These are phyloP conservation scores for Eudemis profundana DNA, from an alignment of 2,888 invertebrate species.

Conservation along the genomic window DNA sequence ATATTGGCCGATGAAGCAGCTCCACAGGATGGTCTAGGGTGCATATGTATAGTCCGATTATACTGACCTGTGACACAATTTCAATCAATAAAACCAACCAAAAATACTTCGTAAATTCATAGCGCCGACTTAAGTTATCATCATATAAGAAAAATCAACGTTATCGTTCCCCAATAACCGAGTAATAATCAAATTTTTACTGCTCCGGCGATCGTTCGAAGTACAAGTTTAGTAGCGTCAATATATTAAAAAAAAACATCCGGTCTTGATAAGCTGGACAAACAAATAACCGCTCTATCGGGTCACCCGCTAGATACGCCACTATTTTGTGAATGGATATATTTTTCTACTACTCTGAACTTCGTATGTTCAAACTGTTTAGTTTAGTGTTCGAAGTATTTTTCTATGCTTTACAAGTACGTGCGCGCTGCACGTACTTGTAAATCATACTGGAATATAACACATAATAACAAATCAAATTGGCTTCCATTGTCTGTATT, in stretches of 20 bases:
- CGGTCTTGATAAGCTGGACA: conserved; percentile 84
- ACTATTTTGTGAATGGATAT: conserved; percentile 72
- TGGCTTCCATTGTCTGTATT: too few relatives aligned
- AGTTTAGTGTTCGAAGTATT: too few relatives aligned
- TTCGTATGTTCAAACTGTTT: conserved; percentile 51
- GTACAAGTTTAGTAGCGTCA: conserved; percentile 79
- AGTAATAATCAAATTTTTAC: conserved; percentile 78
- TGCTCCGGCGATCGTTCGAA: conserved; percentile 72
- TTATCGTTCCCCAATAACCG: conserved; percentile 71
- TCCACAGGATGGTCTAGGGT: too few relatives aligned
- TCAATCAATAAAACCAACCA: conserved; percentile 2
- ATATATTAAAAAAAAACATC: conserved; percentile 85
- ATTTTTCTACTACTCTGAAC: conserved; percentile 58
- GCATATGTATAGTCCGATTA: too few relatives aligned
- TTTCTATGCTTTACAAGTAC: too few relatives aligned
- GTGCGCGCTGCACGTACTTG: too few relatives aligned
- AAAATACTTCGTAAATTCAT: conserved; percentile 1
- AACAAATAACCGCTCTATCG: conserved; percentile 83
- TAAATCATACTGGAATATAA: too few relatives aligned
- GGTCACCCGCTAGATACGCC: conserved; percentile 80
- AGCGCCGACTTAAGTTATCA: conserved; percentile 50
- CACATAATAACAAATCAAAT: too few relatives aligned
- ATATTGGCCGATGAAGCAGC: too few relatives aligned
- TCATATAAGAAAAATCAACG: conserved; percentile 64
- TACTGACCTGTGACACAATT: too few relatives aligned